These are phyloP conservation scores for Macropus fuliginosus DNA, from an alignment of 2,797 vertebrate species.

Conservation along the genomic window DNA sequence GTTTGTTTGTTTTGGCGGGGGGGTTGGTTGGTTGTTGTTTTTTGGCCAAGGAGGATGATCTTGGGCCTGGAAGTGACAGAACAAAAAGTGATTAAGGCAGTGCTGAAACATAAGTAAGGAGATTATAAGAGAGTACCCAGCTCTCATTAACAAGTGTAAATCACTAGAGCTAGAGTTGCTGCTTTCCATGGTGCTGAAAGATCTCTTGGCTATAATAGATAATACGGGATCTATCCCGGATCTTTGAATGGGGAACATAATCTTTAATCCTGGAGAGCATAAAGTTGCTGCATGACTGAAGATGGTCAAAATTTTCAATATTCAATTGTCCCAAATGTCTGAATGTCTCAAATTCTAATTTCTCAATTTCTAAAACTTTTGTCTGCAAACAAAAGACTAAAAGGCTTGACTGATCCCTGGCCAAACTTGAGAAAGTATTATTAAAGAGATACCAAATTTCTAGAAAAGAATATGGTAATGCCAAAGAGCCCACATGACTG, in stretches of 20 bases:
- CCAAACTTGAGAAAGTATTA: neutral
- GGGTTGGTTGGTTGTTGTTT: neutral
- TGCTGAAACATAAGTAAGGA: neutral
- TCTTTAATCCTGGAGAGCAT: neutral
- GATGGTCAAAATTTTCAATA: neutral
- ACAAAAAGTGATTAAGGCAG: neutral
- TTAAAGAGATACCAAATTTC: neutral
- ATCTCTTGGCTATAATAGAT: neutral
- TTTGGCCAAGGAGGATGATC: neutral
- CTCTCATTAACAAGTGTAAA: neutral
- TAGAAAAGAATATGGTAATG: neutral
- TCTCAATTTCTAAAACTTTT: neutral
- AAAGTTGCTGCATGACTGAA: neutral
- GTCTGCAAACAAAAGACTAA: neutral
- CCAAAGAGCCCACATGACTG: neutral
- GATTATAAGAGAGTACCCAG: neutral
- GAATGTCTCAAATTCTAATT: neutral
- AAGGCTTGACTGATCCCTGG: neutral
- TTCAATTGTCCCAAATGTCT: neutral
- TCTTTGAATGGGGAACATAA: neutral
- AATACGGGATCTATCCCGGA: neutral
- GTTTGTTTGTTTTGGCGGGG: neutral
- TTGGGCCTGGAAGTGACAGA: neutral
- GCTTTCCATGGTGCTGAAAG: neutral
- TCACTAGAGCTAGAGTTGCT: neutral